Evolutionary conservation across 2,113 vertebrate species (phyloP), one percentile per base, ranked within the genome.

Genomic region (Narcine bancroftii): DNA sequence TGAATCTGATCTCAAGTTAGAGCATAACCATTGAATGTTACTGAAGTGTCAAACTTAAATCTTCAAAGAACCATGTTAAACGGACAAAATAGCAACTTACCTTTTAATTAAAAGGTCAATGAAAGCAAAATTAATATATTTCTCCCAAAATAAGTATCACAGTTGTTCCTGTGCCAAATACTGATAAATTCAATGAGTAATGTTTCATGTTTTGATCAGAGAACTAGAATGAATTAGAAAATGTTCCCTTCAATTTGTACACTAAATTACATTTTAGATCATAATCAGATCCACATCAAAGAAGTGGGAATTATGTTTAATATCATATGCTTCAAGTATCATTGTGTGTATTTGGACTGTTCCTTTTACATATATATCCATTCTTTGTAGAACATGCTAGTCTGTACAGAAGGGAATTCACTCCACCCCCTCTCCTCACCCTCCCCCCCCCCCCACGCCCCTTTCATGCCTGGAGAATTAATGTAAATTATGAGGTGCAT

Each of bases 401-500:
- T 5, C 56, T 89, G 65, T 65, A 69, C 66, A 69, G 66, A 69
- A 69, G 9, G 0, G 9, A 63, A 63, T 63, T 15, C 60, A 7
- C 60, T 63, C 17, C 60, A 7, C 9, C 60, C 60, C 60, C 60
- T 15, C 17, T 63, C 60, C 17, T 26, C 66, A 17, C 66, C 60
- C 17, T 63, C 60, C 17, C 21, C 66, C 66, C 66, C 66, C 1
- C 21, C n/a, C 24, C 19, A 17, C 21, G 2, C 66, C 21, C 21
- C 19, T 26, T 21, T 65, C 89, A 69, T 45, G 63, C 89, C 89
- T 47, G 45, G 63, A 91, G 89, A 66, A 69, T 71, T 19, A 11
- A 69, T 91, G 69, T 91, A 91, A 65, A 91, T 69, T 69, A 66
- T 69, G 89, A 91, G 89, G 63, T 91, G 39, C 36, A 47, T 33